These are phyloP conservation scores for Tinamus guttatus DNA, from an alignment of 2,113 vertebrate species.

Conservation along the genomic window DNA sequence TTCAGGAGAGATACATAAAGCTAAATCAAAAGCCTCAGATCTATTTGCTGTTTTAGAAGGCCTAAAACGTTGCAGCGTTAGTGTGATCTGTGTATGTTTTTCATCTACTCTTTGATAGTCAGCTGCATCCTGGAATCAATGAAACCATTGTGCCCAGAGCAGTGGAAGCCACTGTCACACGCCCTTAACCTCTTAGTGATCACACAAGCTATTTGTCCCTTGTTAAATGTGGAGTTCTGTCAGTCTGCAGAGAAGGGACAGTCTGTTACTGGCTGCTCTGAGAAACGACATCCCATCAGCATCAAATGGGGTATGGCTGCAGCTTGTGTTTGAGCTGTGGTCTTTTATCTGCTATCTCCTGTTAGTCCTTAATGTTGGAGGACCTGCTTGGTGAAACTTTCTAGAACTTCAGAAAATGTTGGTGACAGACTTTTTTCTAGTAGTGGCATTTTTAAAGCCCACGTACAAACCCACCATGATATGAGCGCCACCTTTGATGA, in stretches of 20 bases:
- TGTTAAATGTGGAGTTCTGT: background rate
- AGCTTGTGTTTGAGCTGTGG: background rate
- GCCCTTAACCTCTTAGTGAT: background rate
- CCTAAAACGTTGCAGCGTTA: background rate
- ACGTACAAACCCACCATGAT: background rate
- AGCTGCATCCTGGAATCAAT: background rate
- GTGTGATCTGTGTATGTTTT: background rate
- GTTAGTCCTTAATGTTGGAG: background rate
- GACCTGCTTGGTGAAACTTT: slow-evolving; percentile 4
- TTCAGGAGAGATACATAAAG: background rate
- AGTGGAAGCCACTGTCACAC: background rate
- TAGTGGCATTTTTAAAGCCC: background rate
- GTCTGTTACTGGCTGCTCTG: background rate
- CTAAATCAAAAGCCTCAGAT: background rate
- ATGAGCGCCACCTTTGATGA: background rate
- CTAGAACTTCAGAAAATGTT: background rate
- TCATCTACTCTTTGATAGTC: background rate
- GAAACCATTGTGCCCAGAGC: background rate
- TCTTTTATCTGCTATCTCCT: background rate
- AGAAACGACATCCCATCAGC: background rate
- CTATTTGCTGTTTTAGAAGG: background rate
- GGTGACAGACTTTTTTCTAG: background rate
- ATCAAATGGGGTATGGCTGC: background rate
- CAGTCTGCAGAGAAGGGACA: background rate
- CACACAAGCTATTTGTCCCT: background rate